phyloP scores from a whole-genome alignment of 2,888 invertebrate genomes.

The Helicoverpa assulta region DNA sequence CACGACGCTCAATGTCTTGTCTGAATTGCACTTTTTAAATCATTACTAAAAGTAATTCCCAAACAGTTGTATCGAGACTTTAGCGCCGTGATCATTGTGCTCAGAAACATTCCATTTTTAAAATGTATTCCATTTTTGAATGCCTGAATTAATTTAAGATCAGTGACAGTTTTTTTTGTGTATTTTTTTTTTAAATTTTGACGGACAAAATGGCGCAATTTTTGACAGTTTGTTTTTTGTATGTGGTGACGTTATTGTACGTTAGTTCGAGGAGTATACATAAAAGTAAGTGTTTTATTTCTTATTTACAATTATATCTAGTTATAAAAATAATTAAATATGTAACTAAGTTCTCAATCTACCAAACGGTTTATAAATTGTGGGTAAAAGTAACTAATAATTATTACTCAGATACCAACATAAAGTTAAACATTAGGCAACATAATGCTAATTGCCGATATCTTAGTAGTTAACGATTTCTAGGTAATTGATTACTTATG shows the following conservation, averaged over 20 bases:
- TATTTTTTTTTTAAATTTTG: constrained; percentile 5
- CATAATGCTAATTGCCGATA: background rate
- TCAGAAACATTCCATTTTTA: background rate
- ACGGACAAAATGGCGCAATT: constrained; percentile 50
- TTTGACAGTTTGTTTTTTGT: constrained; percentile 44
- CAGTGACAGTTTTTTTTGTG: constrained; percentile 42
- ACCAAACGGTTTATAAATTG: background rate
- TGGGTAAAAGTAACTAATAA: constrained; percentile 7
- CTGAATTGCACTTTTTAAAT: constrained; percentile 81
- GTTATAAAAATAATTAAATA: too few relatives aligned
- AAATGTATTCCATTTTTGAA: constrained; percentile 45
- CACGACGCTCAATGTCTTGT: constrained; percentile 71
- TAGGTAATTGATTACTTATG: background rate
- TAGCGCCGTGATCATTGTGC: constrained; percentile 54
- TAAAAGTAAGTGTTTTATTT: constrained; percentile 48
- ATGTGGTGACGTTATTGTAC: constrained; percentile 51
- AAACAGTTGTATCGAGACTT: constrained; percentile 72
- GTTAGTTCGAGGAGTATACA: constrained; percentile 54
- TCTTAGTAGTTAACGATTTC: background rate
- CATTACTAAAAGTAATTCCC: constrained; percentile 74
- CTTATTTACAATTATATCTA: constrained; percentile 8
- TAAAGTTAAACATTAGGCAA: constrained; percentile 11
- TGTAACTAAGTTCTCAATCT: too few relatives aligned
- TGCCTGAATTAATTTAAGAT: constrained; percentile 26
- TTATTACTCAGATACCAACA: constrained; percentile 1